Evolutionary conservation across 2,888 invertebrate species (phyloP).

Genomic region (Lydus trimaculatus): DNA sequence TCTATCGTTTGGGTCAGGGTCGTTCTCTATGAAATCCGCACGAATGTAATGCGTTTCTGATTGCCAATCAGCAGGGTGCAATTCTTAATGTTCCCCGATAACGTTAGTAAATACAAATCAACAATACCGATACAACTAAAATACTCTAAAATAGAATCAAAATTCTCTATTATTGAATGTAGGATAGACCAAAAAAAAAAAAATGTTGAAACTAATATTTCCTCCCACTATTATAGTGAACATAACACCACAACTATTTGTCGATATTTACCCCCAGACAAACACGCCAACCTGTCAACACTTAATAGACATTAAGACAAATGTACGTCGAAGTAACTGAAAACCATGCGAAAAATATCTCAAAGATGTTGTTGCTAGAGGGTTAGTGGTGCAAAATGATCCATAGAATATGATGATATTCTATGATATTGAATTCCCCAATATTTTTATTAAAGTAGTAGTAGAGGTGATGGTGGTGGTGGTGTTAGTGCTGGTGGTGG

Average conservation of each 20-base stretch:
- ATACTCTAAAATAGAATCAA: neutral
- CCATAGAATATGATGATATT: constrained; percentile 41
- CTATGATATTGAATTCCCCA: neutral
- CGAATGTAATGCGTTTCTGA: constrained; percentile 58
- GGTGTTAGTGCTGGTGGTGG: neutral
- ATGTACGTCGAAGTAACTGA: constrained; percentile 54
- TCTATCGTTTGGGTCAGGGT: constrained; percentile 51
- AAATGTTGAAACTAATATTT: neutral
- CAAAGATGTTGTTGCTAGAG: constrained; percentile 38
- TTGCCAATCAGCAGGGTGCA: constrained; percentile 51
- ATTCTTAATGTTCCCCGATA: constrained; percentile 42
- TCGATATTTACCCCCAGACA: constrained; percentile 41
- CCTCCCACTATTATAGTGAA: neutral
- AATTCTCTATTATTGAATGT: neutral
- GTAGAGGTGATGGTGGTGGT: neutral
- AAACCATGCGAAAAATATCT: constrained; percentile 38
- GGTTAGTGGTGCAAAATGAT: constrained; percentile 54
- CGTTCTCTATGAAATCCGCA: constrained; percentile 51
- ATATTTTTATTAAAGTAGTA: neutral
- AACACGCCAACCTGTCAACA: constrained; percentile 54
- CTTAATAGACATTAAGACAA: constrained; percentile 56
- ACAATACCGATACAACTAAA: neutral
- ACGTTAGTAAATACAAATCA: constrained; percentile 34
- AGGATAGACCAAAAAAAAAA: too few relatives aligned
- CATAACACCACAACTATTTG: constrained; percentile 30